These are phyloP conservation scores for Melospiza georgiana DNA, from an alignment of 2,113 vertebrate genomes.

Conservation along the genomic window DNA sequence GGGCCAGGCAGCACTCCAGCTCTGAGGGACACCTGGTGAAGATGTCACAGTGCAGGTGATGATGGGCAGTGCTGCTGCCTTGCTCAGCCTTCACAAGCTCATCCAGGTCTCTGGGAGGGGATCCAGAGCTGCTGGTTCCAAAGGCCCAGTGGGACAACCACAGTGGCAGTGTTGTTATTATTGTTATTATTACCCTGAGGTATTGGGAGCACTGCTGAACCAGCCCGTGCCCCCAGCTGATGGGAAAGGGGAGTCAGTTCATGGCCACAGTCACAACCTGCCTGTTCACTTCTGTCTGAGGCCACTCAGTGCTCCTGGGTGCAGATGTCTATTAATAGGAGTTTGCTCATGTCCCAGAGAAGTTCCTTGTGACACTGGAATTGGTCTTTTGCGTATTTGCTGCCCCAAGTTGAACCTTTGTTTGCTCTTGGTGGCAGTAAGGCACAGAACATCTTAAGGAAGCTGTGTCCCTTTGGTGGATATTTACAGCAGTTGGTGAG, in stretches of 20 bases:
- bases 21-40: neutral
- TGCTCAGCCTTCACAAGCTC: neutral
- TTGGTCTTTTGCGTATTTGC: neutral
- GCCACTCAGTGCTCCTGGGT: neutral
- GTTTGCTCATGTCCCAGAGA: neutral
- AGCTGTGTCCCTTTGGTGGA: neutral
- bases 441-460: neutral
- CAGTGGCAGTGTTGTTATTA: neutral
- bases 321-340: neutral
- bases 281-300: neutral
- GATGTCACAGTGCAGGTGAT: neutral
- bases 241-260: neutral
- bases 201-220: neutral
- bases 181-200: neutral
- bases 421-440: constrained; percentile 8
- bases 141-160: neutral
- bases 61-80: neutral
- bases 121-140: neutral
- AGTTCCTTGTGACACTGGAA: neutral
- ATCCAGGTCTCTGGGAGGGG: neutral
- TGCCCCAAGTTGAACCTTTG: neutral
- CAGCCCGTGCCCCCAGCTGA: neutral
- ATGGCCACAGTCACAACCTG: neutral
- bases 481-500: constrained; percentile 12
- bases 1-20: neutral